Percentiles rank a stretch among this genome's conserved stretches.
phyloP scores from a whole-genome alignment of 2,113 vertebrate genomes.

The Lagopus leucura region DNA sequence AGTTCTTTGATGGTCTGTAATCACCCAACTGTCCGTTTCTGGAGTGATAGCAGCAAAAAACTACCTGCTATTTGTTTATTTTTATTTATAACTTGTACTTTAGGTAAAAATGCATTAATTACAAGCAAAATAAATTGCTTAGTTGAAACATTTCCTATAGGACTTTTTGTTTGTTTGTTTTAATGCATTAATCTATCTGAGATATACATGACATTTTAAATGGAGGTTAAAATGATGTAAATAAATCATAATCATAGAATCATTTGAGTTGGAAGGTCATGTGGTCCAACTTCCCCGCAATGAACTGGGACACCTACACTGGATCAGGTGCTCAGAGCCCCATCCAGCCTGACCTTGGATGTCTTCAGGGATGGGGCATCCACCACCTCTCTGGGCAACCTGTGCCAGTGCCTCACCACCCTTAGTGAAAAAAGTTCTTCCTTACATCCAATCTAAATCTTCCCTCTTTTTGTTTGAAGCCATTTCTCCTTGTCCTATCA shows the following conservation, averaged over 20 bases:
- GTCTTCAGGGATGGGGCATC: neutral
- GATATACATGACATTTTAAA: slow-evolving; percentile 50
- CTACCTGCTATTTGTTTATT: slow-evolving; percentile 57
- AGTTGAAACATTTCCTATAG: slow-evolving; percentile 39
- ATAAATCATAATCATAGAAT: slow-evolving; percentile 4
- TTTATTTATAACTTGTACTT: slow-evolving; percentile 62
- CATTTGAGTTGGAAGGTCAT: neutral
- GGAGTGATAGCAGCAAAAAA: slow-evolving; percentile 53
- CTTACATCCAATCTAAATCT: neutral
- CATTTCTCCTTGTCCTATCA: neutral
- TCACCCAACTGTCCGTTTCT: slow-evolving; percentile 50
- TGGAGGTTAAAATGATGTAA: slow-evolving; percentile 62
- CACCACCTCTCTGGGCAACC: neutral
- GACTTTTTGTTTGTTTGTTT: slow-evolving; percentile 5
- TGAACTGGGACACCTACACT: neutral
- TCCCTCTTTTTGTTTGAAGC: neutral
- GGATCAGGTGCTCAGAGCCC: neutral
- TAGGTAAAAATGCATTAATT: slow-evolving; percentile 62
- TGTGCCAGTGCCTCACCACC: neutral
- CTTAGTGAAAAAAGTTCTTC: neutral
- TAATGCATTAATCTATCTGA: slow-evolving; percentile 30
- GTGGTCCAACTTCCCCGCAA: neutral
- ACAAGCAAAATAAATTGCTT: slow-evolving; percentile 63
- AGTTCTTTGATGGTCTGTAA: slow-evolving; percentile 58
- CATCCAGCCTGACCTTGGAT: neutral